Percentiles rank a stretch among this genome's conserved stretches.
phyloP scores from a whole-genome alignment of 1,140 invertebrate species.

The Habropoda laboriosa region DNA sequence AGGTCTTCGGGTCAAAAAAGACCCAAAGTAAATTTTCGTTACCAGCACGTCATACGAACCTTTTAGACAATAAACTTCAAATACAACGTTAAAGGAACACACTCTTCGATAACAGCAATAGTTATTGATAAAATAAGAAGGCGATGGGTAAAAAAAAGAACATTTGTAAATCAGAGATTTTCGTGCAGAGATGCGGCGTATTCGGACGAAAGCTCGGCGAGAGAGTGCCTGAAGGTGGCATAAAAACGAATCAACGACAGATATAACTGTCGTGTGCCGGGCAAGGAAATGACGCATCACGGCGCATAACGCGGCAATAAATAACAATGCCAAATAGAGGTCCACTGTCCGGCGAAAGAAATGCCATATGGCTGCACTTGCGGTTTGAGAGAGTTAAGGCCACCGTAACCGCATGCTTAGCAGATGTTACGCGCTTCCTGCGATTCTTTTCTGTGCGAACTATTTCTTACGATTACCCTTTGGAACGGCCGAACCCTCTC shows the following conservation, averaged over 20 bases:
- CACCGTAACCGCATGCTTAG: slow-evolving; percentile 10
- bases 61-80: too few species aligned
- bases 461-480: background rate
- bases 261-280: background rate
- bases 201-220: too few species aligned
- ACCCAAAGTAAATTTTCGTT: too few species aligned
- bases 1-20: too few species aligned
- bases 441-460: background rate
- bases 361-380: slow-evolving; percentile 8
- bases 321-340: background rate
- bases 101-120: too few species aligned
- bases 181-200: too few species aligned
- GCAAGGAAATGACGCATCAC: background rate
- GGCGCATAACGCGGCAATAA: background rate
- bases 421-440: slow-evolving; percentile 19
- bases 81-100: too few species aligned
- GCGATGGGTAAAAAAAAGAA: too few species aligned
- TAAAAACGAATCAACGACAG: background rate
- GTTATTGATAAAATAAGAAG: too few species aligned
- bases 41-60: too few species aligned
- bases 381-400: slow-evolving; percentile 6
- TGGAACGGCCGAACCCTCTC: background rate
- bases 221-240: background rate
- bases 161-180: too few species aligned
- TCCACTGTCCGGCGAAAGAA: background rate